Percentiles rank a stretch among this genome's conserved stretches.
These are phyloP conservation scores for Cyanoderma ruficeps DNA, from an alignment of 2,113 vertebrate species.

Conservation along the genomic window DNA sequence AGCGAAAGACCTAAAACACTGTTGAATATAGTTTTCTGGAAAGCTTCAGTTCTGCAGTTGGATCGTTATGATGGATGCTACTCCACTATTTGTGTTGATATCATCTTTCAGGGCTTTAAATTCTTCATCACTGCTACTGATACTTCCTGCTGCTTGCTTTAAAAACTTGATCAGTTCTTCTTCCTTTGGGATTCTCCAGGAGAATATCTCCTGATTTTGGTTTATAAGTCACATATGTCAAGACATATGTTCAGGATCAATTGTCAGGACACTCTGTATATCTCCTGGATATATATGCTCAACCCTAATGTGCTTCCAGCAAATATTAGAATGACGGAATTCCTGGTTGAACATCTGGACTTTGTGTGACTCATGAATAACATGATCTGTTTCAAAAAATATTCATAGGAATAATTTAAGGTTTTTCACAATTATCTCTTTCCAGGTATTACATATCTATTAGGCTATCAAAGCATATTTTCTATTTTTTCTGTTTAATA, in stretches of 20 bases:
- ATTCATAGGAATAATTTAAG: background rate
- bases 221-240: background rate
- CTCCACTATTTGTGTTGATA: background rate
- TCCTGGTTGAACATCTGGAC: background rate
- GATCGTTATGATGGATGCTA: background rate
- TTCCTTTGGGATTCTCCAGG: background rate
- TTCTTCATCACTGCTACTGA: background rate
- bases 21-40: background rate
- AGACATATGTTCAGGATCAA: background rate
- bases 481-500: background rate
- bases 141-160: background rate
- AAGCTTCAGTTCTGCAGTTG: background rate
- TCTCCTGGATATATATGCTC: background rate
- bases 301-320: background rate
- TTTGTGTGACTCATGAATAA: background rate
- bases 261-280: background rate
- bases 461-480: background rate
- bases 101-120: background rate
- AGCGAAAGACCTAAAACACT: background rate
- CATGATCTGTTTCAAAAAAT: background rate
- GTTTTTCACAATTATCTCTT: background rate
- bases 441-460: background rate
- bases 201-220: background rate
- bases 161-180: background rate
- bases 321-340: background rate